phyloP scores from a whole-genome alignment of 2,113 vertebrate species.

The Ptilonorhynchus violaceus region DNA sequence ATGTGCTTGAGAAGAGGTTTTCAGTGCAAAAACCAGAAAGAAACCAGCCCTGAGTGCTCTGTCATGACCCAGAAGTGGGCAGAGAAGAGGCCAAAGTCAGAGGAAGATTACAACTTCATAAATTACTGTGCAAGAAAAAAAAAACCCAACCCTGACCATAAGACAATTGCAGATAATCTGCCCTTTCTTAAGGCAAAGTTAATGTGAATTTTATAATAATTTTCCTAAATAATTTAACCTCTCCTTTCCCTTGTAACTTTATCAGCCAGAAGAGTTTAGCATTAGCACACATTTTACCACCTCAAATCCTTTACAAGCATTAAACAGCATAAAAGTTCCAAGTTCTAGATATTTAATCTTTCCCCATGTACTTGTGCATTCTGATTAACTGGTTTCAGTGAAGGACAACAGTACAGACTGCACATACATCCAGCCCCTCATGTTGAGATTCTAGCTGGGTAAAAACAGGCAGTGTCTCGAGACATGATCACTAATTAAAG shows the following conservation, averaged over 20 bases:
- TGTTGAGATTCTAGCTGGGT: not conserved
- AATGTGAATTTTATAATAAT: not conserved
- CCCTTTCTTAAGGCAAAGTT: not conserved
- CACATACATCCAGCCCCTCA: not conserved
- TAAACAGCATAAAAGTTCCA: not conserved
- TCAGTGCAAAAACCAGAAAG: not conserved
- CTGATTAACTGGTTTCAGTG: not conserved
- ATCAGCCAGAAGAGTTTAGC: not conserved
- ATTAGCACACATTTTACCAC: not conserved
- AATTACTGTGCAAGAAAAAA: not conserved
- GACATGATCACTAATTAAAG: not conserved
- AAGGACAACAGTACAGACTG: not conserved
- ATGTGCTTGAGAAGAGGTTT: not conserved
- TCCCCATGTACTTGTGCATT: too few species aligned
- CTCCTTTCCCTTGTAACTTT: not conserved
- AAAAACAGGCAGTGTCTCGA: not conserved
- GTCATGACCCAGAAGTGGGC: not conserved
- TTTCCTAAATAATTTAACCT: not conserved
- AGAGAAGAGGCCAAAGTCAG: not conserved
- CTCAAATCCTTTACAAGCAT: not conserved
- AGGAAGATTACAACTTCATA: not conserved
- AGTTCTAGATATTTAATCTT: not conserved
- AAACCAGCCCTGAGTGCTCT: not conserved
- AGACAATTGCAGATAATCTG: not conserved
- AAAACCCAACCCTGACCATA: not conserved